Evolutionary conservation across 1,140 invertebrate species (phyloP).

Genomic region (Nymphalis io): DNA sequence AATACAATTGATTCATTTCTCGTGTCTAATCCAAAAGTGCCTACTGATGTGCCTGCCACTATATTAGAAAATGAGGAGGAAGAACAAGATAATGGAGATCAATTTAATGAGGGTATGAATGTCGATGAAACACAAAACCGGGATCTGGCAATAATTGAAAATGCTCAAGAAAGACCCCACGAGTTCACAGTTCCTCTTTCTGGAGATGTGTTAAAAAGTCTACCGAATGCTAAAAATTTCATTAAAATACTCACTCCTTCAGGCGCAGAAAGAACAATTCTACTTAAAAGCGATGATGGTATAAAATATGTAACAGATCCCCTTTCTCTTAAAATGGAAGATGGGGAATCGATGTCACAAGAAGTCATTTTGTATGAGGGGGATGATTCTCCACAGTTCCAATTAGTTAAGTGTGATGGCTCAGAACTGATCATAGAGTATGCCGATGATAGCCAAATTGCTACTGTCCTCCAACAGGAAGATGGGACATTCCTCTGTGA

Average conservation of each 20-base stretch:
- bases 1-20: conserved; percentile 64
- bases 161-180: conserved; percentile 42
- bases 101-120: conserved; percentile 48
- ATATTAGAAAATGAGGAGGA: conserved; percentile 73
- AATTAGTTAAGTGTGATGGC: conserved; percentile 73
- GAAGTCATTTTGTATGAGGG: conserved; percentile 75
- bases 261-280: conserved; percentile 58
- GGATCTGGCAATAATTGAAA: conserved; percentile 36
- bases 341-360: conserved; percentile 58
- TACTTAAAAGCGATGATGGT: conserved; percentile 55
- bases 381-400: conserved; percentile 68
- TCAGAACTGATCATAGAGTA: conserved; percentile 74
- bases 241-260: conserved; percentile 67
- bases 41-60: conserved; percentile 65
- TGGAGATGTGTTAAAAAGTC: conserved; percentile 35
- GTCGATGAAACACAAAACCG: conserved; percentile 52
- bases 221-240: conserved; percentile 48
- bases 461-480: conserved; percentile 71
- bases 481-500: conserved; percentile 75
- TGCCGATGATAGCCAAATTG: conserved; percentile 68
- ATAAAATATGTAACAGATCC: conserved; percentile 61
- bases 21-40: conserved; percentile 58
- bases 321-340: conserved; percentile 46
- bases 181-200: conserved; percentile 38
- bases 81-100: conserved; percentile 44